Base-by-base conservation (phyloP, 35 echinoderm and acorn worm genomes). In the Eucidaris tribuloides region DNA sequence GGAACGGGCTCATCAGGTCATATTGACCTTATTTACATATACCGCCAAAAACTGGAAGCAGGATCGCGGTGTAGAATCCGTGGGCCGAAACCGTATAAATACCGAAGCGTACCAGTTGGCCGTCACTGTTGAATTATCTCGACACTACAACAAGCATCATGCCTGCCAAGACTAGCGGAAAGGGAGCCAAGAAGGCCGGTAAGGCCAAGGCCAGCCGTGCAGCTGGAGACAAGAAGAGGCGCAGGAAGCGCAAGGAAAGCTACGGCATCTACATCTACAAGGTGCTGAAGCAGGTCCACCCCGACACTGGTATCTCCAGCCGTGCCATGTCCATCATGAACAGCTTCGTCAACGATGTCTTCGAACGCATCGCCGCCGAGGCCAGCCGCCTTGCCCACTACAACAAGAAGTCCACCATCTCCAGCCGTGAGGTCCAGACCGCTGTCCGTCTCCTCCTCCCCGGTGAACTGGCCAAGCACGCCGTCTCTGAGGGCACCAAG, bases 241-340 rank as follows among this genome's bases (percentile, higher is more conserved):
- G 59, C 28, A 59, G 76, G 48, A 86, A 79, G 86, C 77, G 94
- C 46, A 80, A 82, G 36, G 94, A 97, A 45, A 89, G 83, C 77
- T 92, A 92, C 82, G 78, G 81, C 40, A 97, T 92, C 84, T 97
- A 91, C 89, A 97, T 97, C 72, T 97, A 97, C 89, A 97, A 97
- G 63, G 94, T 97, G 46, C 79, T 97, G 79, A 97, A 97, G 81
- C 93, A 96, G 61, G 94, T 97, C 15, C 94, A 97, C 50, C 94
- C 94, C 25, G 94, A 97, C 89, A 91, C 88, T 62, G 94, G 94
- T 32, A 97, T 97, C 81, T 97, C 94, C 22, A 88, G 89, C 80
- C 36, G 46, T 31, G 94, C 94, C 72, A 97, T 97, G 94, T 82
- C 81, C 65, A 97, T 97, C 86, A 97, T 97, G 94, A 97, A 97